phyloP scores from a whole-genome alignment of 2,888 invertebrate species.

The Acanthococcus lagerstroemiae region DNA sequence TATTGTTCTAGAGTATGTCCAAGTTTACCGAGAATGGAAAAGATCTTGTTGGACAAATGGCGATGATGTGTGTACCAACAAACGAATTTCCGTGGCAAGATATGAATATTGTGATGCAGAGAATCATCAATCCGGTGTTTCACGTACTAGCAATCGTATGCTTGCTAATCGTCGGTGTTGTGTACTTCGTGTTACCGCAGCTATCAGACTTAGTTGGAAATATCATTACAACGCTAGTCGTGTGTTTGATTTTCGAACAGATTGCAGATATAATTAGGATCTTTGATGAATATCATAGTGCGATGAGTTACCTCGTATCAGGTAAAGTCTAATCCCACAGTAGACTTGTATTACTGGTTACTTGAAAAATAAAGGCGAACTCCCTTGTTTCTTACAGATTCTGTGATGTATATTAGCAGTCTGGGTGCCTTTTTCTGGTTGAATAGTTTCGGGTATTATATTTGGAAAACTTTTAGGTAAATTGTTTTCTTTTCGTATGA shows the following conservation, averaged over 20 bases:
- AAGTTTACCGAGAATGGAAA: not conserved
- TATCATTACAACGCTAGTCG: constrained; percentile 68
- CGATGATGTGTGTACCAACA: constrained; percentile 37
- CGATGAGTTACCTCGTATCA: constrained; percentile 68
- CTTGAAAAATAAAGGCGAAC: too few relatives aligned
- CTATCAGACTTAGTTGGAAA: constrained; percentile 72
- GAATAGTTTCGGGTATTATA: constrained; percentile 74
- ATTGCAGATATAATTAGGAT: constrained; percentile 67
- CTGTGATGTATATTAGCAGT: constrained; percentile 62
- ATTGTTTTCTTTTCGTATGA: constrained; percentile 37
- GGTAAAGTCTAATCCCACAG: constrained; percentile 47
- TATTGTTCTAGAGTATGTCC: not conserved
- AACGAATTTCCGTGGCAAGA: constrained; percentile 58
- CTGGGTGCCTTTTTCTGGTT: constrained; percentile 78
- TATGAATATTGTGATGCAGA: constrained; percentile 60
- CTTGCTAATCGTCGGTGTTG: constrained; percentile 59
- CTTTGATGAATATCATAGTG: constrained; percentile 69
- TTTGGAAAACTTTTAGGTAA: constrained; percentile 77
- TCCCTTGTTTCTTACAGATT: constrained; percentile 49
- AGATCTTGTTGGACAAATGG: constrained; percentile 33
- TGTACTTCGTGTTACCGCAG: constrained; percentile 74
- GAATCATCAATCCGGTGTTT: constrained; percentile 65
- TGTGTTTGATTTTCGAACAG: constrained; percentile 67
- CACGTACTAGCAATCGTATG: constrained; percentile 62
- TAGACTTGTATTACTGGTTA: not conserved